Evolutionary conservation across 2,113 vertebrate species (phyloP).

Genomic region (Speoplatyrhinus poulsoni): DNA sequence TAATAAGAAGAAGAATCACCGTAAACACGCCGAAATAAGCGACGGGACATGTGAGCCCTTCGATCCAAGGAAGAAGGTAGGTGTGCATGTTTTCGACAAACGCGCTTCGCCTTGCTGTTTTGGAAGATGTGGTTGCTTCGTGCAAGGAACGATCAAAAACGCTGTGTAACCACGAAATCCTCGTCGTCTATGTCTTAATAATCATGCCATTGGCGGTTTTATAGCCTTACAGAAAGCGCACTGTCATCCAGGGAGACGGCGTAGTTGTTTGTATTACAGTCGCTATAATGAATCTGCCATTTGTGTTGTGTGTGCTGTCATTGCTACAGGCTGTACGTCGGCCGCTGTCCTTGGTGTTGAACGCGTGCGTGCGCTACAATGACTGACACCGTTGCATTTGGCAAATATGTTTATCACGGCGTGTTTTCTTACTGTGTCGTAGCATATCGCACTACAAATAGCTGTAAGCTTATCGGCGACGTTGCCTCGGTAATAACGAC

Average conservation of each 20-base stretch:
- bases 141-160: conserved; percentile 30
- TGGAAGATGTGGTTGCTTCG: conserved; percentile 23
- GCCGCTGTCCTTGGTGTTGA: conserved; percentile 77
- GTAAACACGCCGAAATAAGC: conserved; percentile 40
- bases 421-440: conserved; percentile 1
- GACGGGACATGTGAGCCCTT: conserved; percentile 70
- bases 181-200: conserved; percentile 9
- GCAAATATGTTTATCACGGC: conserved; percentile 13
- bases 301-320: conserved; percentile 52
- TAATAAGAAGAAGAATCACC: neutral
- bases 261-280: conserved; percentile 29
- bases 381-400: conserved; percentile 28
- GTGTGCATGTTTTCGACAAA: conserved; percentile 24
- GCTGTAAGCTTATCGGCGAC: neutral
- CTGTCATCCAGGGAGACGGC: conserved; percentile 37
- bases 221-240: conserved; percentile 30
- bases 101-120: conserved; percentile 17
- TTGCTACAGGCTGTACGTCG: conserved; percentile 64
- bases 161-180: conserved; percentile 32
- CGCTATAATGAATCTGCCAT: conserved; percentile 43
- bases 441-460: neutral
- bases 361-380: conserved; percentile 35
- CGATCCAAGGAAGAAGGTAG: conserved; percentile 58
- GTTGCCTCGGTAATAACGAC: neutral
- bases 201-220: neutral